phyloP scores from a whole-genome alignment of 1,140 invertebrate genomes.

The Leptinotarsa defecta region DNA sequence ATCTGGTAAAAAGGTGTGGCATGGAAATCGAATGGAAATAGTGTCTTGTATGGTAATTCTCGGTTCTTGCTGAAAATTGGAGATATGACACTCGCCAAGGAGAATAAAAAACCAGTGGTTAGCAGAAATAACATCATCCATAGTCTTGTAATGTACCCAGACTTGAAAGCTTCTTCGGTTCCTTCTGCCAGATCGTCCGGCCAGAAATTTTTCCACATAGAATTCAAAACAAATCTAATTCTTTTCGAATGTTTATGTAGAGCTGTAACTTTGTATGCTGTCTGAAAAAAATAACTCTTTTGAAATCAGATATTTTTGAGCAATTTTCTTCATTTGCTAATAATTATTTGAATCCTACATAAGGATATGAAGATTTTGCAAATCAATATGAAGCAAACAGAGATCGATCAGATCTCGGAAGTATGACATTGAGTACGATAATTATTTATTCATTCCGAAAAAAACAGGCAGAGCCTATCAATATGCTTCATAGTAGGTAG shows the following conservation, averaged over 20 bases:
- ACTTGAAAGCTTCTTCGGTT: background rate
- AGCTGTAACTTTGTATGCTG: background rate
- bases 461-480: too few relatives aligned
- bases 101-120: background rate
- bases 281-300: background rate
- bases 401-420: too few relatives aligned
- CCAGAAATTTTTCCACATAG: conserved; percentile 1
- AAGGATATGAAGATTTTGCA: too few relatives aligned
- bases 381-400: too few relatives aligned
- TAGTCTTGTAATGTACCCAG: background rate
- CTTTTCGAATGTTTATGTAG: background rate
- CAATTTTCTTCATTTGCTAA: too few relatives aligned
- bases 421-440: too few relatives aligned
- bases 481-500: too few relatives aligned
- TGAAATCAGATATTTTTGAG: background rate
- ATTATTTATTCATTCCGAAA: too few relatives aligned
- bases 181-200: background rate
- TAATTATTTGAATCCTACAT: too few relatives aligned
- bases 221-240: background rate
- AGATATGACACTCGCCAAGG: background rate
- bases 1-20: conserved; percentile 27
- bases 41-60: conserved; percentile 21
- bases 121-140: background rate
- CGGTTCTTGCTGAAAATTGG: background rate
- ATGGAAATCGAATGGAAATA: conserved; percentile 24